Conservation (phyloP, 2,113 vertebrate species). For the Tenrec ecaudatus region DNA sequence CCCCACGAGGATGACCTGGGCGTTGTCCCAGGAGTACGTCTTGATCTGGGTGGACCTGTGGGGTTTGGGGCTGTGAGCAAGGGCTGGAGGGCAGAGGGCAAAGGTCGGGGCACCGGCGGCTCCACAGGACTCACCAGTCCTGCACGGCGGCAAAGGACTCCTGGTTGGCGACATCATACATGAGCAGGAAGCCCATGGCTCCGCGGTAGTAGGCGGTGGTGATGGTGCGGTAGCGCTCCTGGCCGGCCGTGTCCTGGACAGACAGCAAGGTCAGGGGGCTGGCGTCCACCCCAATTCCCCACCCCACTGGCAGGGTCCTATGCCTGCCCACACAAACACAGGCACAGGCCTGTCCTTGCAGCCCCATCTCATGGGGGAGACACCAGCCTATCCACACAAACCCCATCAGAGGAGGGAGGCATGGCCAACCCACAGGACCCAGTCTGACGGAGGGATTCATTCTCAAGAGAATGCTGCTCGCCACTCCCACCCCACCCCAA, state of each 20-base stretch:
- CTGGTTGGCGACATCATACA: conserved; percentile 97
- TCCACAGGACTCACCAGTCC: conserved; percentile 93
- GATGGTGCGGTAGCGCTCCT: conserved; percentile 98
- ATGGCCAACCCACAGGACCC: too few relatives aligned
- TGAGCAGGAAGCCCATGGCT: conserved; percentile 98
- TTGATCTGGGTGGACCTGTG: conserved; percentile 98
- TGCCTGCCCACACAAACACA: background rate
- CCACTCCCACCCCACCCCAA: background rate
- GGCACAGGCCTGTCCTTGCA: background rate
- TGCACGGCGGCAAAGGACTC: conserved; percentile 97
- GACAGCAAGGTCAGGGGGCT: background rate
- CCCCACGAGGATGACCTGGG: conserved; percentile 97
- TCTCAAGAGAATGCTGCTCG: background rate
- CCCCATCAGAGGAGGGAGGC: background rate
- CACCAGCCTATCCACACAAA: background rate
- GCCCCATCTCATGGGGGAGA: background rate
- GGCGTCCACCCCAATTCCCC: too few relatives aligned
- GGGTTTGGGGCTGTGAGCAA: background rate
- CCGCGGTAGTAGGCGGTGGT: conserved; percentile 98
- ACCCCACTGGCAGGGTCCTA: background rate
- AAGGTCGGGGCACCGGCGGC: background rate
- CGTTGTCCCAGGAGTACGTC: conserved; percentile 99
- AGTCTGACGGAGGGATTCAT: background rate
- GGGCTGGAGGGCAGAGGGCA: background rate
- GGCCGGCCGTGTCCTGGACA: conserved; percentile 95